Evolutionary conservation across 2,888 invertebrate genomes (phyloP).

Genomic region (Drosophila buzzatii): DNA sequence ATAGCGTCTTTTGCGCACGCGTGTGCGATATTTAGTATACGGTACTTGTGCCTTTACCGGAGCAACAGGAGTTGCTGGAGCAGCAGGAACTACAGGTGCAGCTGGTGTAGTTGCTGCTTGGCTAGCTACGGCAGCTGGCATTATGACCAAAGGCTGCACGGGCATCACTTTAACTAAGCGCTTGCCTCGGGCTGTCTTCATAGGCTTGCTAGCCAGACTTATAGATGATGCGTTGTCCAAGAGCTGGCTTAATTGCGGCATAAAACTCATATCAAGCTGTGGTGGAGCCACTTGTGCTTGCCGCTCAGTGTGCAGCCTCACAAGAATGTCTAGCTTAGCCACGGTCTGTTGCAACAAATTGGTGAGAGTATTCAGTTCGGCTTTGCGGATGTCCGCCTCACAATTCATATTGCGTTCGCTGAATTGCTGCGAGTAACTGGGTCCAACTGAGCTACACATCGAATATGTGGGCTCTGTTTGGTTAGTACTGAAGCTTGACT

Average conservation of each 20-base stretch:
- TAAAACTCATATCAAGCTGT: neutral
- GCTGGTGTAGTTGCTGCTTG: neutral
- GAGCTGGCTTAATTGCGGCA: neutral
- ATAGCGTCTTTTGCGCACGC: neutral
- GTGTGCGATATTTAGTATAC: neutral
- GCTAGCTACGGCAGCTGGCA: slow-evolving; percentile 16
- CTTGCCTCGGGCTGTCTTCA: slow-evolving; percentile 23
- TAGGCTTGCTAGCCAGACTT: slow-evolving; percentile 15
- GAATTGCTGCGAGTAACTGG: neutral
- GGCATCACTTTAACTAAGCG: slow-evolving; percentile 35
- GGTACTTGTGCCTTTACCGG: neutral
- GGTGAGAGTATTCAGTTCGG: slow-evolving; percentile 14
- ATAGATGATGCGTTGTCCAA: neutral
- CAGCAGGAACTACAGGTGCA: neutral
- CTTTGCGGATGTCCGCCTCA: neutral
- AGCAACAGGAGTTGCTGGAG: neutral
- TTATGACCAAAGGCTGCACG: slow-evolving; percentile 41
- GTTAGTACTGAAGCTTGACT: neutral
- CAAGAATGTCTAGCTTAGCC: slow-evolving; percentile 38
- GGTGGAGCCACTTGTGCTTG: neutral
- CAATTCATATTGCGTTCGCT: neutral
- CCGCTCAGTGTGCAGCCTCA: slow-evolving; percentile 21
- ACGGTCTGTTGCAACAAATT: slow-evolving; percentile 51
- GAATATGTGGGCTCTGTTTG: neutral
- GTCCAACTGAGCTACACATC: neutral